Evolutionary conservation across 2,888 invertebrate species (phyloP), one percentile per base, ranked within the genome.

Genomic region (Euclidia mi): DNA sequence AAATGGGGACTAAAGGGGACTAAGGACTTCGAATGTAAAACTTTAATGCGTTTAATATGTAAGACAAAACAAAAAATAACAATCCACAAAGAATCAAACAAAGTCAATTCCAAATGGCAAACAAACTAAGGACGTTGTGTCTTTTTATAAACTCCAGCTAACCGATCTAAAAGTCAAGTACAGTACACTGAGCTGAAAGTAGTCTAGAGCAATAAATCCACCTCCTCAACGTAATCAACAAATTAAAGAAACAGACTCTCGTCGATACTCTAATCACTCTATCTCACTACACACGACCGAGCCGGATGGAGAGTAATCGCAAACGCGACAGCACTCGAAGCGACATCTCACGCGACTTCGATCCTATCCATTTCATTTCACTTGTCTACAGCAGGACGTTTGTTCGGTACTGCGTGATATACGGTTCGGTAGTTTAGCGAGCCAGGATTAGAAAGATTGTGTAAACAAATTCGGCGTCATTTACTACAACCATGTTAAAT

Each of bases 351-450:
- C 78, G 76, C 81, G 80, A 87, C 78, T 85, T 85, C 85, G 82
- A 82, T 89, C 87, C 87, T 87, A 88, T 90, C 87, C 85, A 88
- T 90, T 90, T 90, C 89, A 90, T 89, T 90, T 89, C 87, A 85
- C 82, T 89, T 88, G 89, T 89, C 90, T 87, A 75, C 75, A 81
- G 73, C 84, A 84, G 81, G 71, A 67, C 72, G 84, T 80, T 83
- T 82, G 84, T 84, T 86, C 72, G 78, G 65, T 65, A 67, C 53
- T 53, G 44, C 40, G 56, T 46, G 61, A 80, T 71, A 81, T 62
- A 90, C 71, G 29, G 78, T 0, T 3, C 4, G 6, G 6, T 2
- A 55, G 34, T 43, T 71, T 38, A 14, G n/a, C 10, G 4, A 55
- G 9, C 46, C 17, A 9, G 1, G 14, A 2, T 31, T 37, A 10